Percentiles rank a stretch among this genome's conserved stretches.
phyloP scores from a whole-genome alignment of 2,797 vertebrate species.

The Emydoidea blandingii region DNA sequence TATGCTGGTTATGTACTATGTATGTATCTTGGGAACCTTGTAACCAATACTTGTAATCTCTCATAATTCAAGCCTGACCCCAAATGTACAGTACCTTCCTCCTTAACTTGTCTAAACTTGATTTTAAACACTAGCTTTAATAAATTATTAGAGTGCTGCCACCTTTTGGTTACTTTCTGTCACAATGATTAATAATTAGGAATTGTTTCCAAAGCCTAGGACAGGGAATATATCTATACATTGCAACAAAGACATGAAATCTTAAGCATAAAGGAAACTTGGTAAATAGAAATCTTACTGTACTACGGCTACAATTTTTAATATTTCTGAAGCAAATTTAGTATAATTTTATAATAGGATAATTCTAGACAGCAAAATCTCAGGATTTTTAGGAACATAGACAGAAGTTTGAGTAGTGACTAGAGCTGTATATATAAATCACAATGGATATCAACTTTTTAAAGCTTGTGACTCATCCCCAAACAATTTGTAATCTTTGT shows the following conservation, averaged over 20 bases:
- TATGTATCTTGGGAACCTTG: too few species aligned
- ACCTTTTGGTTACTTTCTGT: conserved; percentile 1
- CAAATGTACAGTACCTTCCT: too few species aligned
- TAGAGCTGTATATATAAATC: neutral
- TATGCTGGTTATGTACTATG: too few species aligned
- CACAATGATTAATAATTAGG: conserved; percentile 21
- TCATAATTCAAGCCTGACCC: too few species aligned
- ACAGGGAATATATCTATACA: conserved; percentile 23
- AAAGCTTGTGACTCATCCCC: neutral
- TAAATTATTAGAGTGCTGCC: conserved; percentile 39
- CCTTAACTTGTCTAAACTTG: too few species aligned
- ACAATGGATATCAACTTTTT: neutral
- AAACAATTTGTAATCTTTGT: neutral
- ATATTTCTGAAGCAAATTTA: neutral
- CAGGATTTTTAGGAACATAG: neutral
- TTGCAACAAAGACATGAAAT: neutral
- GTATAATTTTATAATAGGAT: neutral
- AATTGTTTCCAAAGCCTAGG: conserved; percentile 24
- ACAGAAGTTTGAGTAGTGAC: neutral
- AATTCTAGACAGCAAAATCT: neutral
- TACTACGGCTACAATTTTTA: neutral
- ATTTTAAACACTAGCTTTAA: neutral
- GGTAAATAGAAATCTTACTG: neutral
- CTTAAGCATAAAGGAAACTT: neutral
- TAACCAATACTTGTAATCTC: too few species aligned